Conservation (phyloP, 2,113 vertebrate genomes). For the Himantopus leucocephalus region DNA sequence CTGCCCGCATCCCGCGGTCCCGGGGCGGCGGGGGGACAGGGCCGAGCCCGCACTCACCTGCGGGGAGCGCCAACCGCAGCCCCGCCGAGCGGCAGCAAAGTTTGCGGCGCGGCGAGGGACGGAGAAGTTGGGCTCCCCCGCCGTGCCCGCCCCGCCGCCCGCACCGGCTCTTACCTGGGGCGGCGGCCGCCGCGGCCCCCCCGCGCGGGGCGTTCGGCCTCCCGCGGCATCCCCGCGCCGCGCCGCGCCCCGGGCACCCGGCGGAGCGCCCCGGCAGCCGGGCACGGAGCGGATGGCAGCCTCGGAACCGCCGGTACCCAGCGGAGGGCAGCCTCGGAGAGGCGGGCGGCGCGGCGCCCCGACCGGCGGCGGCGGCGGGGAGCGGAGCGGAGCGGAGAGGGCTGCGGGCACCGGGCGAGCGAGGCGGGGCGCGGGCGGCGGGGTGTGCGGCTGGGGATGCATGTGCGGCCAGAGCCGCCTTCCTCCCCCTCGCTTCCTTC, state of each 20-base stretch:
- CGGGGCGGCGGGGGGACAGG: neutral
- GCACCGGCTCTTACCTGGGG: neutral
- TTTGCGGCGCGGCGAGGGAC: neutral
- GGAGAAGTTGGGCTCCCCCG: neutral
- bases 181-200: neutral
- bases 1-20: neutral
- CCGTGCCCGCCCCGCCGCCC: neutral
- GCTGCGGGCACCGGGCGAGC: neutral
- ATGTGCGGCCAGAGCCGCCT: conserved; percentile 18
- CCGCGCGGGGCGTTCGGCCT: neutral
- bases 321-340: no score
- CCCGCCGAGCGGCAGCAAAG: neutral
- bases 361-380: neutral
- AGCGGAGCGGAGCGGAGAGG: neutral
- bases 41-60: neutral
- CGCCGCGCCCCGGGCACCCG: no score
- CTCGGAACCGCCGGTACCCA: no score
- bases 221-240: neutral
- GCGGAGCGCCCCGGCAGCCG: neutral
- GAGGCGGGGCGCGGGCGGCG: conserved; percentile 56
- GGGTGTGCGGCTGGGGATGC: neutral
- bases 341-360: no score
- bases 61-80: neutral
- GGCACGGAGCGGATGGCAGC: no score
- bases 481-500: neutral